Conservation (phyloP, 2,797 vertebrate genomes). For the Malurus splendens region DNA sequence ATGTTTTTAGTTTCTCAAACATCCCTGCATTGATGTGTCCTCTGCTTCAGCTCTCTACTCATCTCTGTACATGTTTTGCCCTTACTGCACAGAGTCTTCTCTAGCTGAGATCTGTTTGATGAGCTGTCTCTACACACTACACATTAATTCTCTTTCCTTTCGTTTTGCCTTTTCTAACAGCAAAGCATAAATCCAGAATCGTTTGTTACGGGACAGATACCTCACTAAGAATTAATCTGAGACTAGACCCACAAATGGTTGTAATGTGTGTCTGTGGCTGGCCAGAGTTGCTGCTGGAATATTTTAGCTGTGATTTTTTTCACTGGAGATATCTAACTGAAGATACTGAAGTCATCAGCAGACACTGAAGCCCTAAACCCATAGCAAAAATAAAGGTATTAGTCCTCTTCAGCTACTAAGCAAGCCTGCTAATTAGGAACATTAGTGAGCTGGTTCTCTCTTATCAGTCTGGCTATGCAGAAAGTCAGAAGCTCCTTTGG, state of each 20-base stretch:
- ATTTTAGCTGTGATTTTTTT: not conserved
- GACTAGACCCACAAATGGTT: not conserved
- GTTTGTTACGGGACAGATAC: not conserved
- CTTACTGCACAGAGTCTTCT: not conserved
- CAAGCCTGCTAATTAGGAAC: not conserved
- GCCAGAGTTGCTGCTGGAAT: not conserved
- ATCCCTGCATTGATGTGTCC: not conserved
- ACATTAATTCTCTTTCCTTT: not conserved
- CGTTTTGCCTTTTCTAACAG: not conserved
- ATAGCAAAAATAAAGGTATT: not conserved
- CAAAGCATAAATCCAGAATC: not conserved
- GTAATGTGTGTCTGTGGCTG: not conserved
- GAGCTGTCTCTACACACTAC: not conserved
- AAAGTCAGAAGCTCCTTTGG: not conserved
- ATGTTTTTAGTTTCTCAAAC: constrained; percentile 10
- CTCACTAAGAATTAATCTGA: not conserved
- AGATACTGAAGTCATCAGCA: not conserved
- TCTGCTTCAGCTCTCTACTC: not conserved
- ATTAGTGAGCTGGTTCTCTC: not conserved
- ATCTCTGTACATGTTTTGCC: not conserved
- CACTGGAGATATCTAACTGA: not conserved
- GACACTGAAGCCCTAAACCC: not conserved
- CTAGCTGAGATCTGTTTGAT: not conserved
- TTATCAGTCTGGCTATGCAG: not conserved
- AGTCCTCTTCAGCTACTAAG: not conserved